Conservation (phyloP, 2,113 vertebrate species). For the Catharus minimus region DNA sequence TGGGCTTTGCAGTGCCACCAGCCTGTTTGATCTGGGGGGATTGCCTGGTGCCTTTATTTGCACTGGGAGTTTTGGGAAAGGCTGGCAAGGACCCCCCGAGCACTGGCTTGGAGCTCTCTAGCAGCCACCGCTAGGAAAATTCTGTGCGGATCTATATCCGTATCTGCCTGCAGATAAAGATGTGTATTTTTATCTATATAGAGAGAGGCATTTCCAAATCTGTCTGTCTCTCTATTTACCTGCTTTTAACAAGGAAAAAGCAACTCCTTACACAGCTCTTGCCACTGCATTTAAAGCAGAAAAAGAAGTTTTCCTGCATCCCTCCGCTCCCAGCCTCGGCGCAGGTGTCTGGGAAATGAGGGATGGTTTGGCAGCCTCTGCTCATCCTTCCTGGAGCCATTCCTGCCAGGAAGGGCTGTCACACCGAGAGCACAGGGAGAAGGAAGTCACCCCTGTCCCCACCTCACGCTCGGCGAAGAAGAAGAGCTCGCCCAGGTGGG, state of each 20-base stretch:
- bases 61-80: neutral
- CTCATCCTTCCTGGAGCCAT: neutral
- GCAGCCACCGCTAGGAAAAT: neutral
- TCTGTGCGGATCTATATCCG: neutral
- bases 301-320: neutral
- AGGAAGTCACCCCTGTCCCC: neutral
- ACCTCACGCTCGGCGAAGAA: neutral
- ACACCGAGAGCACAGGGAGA: neutral
- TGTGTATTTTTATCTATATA: neutral
- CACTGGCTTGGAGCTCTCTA: neutral
- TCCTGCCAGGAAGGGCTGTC: rapidly evolving
- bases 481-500: neutral
- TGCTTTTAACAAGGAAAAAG: neutral
- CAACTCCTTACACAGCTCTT: neutral
- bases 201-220: neutral
- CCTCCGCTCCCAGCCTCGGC: neutral
- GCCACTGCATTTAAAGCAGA: neutral
- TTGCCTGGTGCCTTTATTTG: neutral
- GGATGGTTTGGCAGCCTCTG: neutral
- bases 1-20: neutral
- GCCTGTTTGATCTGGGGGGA: neutral
- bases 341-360: neutral
- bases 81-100: neutral
- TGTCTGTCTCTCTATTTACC: neutral
- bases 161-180: constrained; percentile 8